Evolutionary conservation across 2,888 invertebrate species (phyloP), one percentile per base, ranked within the genome.

Genomic region (Gryllus longicercus): DNA sequence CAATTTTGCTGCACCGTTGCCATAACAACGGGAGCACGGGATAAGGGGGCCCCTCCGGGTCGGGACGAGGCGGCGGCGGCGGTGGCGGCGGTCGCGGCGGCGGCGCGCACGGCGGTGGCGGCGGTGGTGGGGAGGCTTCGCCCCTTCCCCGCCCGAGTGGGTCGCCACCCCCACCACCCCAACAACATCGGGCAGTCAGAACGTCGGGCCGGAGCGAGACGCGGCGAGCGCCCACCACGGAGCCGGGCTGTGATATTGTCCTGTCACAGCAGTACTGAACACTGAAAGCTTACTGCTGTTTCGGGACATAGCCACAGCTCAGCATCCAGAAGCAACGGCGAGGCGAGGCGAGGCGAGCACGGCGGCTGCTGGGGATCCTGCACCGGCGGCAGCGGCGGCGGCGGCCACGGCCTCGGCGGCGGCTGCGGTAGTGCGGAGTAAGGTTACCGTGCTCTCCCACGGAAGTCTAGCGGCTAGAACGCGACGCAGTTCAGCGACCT

Each of bases 191-290:
- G 63, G 63, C 63, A 63, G 63, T 63, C 63, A n/a, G 63, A 63
- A 63, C 63, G 63, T 63, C 63, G 63, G 63, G 63, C 63, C 63
- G 63, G 63, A 77, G 77, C 77, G 49, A 77, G 50, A 50, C 80
- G 80, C 76, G 76, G 50, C 80, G 80, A 80, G 82, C 82, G 83
- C 79, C 84, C 83, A 82, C 88, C 88, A 90, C 63, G 89, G 74
- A 78, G 79, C 80, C 88, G 88, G 90, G 91, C 93, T 91, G 92
- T 93, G 91, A 96, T 96, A 96, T 96, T 96, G 96, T 96, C 96
- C 95, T 95, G 96, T 96, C 96, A 96, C 96, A 96, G 96, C 96
- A 96, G 96, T 96, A 96, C 93, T 92, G 88, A 89, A 90, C 78
- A 79, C 88, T 86, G 88, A 85, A 77, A 88, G 88, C 89, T 90